Base-by-base conservation (phyloP, 2,113 vertebrate species). In the Opisthocomus hoazin region DNA sequence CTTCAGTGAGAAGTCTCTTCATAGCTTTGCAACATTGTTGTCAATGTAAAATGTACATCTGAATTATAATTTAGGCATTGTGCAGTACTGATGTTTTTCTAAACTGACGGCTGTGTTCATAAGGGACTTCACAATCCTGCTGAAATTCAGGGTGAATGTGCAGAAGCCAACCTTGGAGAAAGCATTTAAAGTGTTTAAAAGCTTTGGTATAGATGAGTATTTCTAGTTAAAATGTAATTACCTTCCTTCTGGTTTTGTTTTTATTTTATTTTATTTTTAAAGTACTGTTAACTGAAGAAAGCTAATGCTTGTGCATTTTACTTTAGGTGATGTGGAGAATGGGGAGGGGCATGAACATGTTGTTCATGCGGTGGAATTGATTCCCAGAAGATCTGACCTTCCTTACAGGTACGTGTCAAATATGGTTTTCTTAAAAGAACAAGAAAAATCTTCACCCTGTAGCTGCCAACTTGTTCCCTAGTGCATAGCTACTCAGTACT, bases 301-400 rank as follows among this genome's bases (percentile, higher is more conserved):
- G 32, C 19, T 95, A 89, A 90, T 84, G 53, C 32, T 79, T 84
- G 15, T 98, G 98, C 98, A 94, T 97, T 96, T 91, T 90, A 84
- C 97, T 14, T 97, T 97, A 68, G 98, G 98, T 94, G 97, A 98
- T 24, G 90, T 98, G 73, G 98, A 97, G 69, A 99, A 99, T 58
- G 98, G 98, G 75, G 97, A 97, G 18, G 98, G 94, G 15, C 95
- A 95, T 1, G 98, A 98, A 39, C 96, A 94, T 37, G 90, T 94
- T 5, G 68, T 95, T 48, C 96, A 92, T 29, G 86, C 90, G 0
- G 97, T 73, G 41, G 98, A 98, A 95, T 85, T 97, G 16, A 96
- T 98, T 94, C 96, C 97, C 70, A 92, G 92, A 95, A 97, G 96
- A 81, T 89, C 98, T 15, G 98, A 98, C 46, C 96, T 98, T 22